phyloP scores from a whole-genome alignment of 2,888 invertebrate genomes.

The Leptinotarsa tumamoca region DNA sequence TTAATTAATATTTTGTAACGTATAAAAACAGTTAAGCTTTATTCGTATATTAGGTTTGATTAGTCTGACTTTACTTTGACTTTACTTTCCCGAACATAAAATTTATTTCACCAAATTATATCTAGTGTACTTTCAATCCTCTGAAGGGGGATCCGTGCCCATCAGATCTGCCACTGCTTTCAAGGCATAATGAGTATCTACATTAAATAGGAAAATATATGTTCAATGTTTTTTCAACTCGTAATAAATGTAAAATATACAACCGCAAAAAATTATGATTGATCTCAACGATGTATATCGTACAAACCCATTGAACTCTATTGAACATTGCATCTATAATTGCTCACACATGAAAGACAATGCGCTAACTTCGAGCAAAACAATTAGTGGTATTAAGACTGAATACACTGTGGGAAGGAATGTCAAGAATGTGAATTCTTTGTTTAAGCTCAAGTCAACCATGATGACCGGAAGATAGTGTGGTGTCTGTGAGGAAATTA shows the following conservation, averaged over 20 bases:
- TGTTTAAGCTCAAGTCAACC: slow-evolving; percentile 52
- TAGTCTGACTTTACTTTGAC: too few relatives aligned
- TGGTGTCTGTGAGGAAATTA: slow-evolving; percentile 43
- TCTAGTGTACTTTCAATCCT: too few relatives aligned
- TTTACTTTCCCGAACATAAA: too few relatives aligned
- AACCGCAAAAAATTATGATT: not conserved
- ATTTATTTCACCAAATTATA: too few relatives aligned
- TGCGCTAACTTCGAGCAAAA: slow-evolving; percentile 34
- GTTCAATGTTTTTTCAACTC: too few relatives aligned
- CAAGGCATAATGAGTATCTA: too few relatives aligned
- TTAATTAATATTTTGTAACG: too few relatives aligned
- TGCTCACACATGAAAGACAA: slow-evolving; percentile 32
- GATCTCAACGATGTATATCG: not conserved
- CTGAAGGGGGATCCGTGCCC: too few relatives aligned
- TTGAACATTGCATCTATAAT: slow-evolving; percentile 27
- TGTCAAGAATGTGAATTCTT: slow-evolving; percentile 52
- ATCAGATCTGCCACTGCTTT: too few relatives aligned
- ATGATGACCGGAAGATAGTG: slow-evolving; percentile 49
- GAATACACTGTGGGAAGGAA: slow-evolving; percentile 55
- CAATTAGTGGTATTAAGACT: slow-evolving; percentile 45
- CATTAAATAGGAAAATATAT: too few relatives aligned
- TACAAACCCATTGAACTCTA: slow-evolving; percentile 11
- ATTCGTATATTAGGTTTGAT: too few relatives aligned
- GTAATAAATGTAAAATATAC: not conserved
- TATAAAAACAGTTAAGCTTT: too few relatives aligned